phyloP scores from a whole-genome alignment of 2,797 vertebrate species.

The Cossypha caffra region DNA sequence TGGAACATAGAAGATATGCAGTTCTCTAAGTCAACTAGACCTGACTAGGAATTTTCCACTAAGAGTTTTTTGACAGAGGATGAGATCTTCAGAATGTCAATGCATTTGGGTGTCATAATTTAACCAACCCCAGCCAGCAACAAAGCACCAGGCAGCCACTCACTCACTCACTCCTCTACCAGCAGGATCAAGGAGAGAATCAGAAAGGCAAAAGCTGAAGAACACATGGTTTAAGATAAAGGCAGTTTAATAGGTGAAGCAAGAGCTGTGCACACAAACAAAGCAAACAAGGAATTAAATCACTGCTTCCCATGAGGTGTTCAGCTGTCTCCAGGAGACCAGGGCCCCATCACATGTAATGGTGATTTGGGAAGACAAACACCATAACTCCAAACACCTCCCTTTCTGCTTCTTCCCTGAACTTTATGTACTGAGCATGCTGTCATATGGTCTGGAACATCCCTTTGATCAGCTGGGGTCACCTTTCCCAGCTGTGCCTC shows the following conservation, averaged over 20 bases:
- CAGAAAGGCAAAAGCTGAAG: background rate
- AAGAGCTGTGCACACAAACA: background rate
- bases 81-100: background rate
- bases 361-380: background rate
- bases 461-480: background rate
- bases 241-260: background rate
- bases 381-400: background rate
- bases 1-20: background rate
- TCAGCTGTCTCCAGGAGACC: background rate
- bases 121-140: background rate
- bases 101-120: background rate
- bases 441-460: background rate
- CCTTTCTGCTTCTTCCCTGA: background rate
- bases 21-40: background rate
- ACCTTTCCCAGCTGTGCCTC: background rate
- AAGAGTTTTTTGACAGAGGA: background rate
- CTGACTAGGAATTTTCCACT: background rate
- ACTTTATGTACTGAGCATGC: background rate
- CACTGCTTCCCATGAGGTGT: background rate
- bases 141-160: accelerated
- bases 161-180: background rate
- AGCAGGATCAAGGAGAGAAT: accelerated
- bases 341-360: accelerated
- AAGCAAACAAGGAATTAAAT: background rate
- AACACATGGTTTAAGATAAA: accelerated